Percentiles rank a stretch among this genome's conserved stretches.
phyloP scores from a whole-genome alignment of 2,797 vertebrate species.

The Coccyzus lansbergi region DNA sequence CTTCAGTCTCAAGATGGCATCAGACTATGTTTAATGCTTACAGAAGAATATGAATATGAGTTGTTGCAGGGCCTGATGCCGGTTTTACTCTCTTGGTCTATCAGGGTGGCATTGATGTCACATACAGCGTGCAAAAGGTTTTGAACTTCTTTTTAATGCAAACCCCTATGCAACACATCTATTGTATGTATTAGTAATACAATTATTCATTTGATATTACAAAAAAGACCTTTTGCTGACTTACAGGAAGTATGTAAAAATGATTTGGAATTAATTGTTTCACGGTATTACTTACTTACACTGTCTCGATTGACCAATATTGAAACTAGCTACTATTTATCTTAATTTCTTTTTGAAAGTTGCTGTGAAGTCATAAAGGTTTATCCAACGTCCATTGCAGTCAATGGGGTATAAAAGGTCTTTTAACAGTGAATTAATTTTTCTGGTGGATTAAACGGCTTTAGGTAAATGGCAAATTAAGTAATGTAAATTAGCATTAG shows the following conservation, averaged over 20 bases:
- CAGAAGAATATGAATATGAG: not conserved
- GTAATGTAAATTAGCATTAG: conserved; percentile 30
- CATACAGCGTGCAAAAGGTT: not conserved
- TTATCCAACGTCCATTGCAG: not conserved
- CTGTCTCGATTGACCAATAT: not conserved
- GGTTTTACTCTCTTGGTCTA: not conserved
- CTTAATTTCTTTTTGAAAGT: not conserved
- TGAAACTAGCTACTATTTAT: not conserved
- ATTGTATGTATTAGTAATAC: not conserved
- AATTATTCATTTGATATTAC: not conserved
- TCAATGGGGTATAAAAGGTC: not conserved
- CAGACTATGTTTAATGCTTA: not conserved
- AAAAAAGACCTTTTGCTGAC: not conserved
- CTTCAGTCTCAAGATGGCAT: not conserved
- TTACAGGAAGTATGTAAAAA: not conserved
- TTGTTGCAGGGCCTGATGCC: not conserved
- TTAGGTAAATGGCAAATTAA: conserved; percentile 38
- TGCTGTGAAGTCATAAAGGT: not conserved
- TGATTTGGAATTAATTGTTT: not conserved
- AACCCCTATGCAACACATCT: not conserved
- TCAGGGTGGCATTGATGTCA: not conserved
- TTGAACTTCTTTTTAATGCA: not conserved
- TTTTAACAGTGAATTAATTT: conserved; percentile 5
- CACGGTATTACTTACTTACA: not conserved
- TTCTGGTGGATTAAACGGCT: not conserved